Conservation (phyloP, 2,113 vertebrate species). For the Petromus typicus region DNA sequence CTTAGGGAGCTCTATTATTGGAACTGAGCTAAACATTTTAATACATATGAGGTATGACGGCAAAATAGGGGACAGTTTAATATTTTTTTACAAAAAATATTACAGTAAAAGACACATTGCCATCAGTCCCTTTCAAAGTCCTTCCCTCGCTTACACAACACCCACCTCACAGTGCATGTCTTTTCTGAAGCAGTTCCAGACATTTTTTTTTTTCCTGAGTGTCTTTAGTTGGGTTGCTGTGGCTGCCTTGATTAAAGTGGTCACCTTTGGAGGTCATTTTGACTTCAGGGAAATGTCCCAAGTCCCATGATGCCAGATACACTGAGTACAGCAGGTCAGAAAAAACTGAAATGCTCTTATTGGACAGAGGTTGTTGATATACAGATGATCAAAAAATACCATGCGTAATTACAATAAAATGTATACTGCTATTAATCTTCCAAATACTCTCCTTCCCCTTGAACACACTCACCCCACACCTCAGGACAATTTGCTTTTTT, state of each 20-base stretch:
- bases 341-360: not conserved
- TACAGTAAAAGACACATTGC: not conserved
- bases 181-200: not conserved
- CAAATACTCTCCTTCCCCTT: no score
- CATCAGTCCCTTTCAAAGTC: not conserved
- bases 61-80: not conserved
- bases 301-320: not conserved
- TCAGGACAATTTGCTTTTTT: not conserved
- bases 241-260: not conserved
- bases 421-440: not conserved
- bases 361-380: not conserved
- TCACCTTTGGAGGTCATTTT: not conserved
- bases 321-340: not conserved
- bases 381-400: not conserved
- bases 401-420: not conserved
- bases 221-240: not conserved
- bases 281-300: not conserved
- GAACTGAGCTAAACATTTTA: not conserved
- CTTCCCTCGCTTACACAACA: not conserved
- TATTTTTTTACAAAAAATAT: not conserved
- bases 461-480: not conserved
- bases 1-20: not conserved
- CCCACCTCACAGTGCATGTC: not conserved
- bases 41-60: not conserved
- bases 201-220: not conserved